A percentile compares a stretch with the other conserved stretches of the same genome.
These are phyloP conservation scores for Neosalanx taihuensis DNA, from an alignment of 2,797 vertebrate species.

Conservation along the genomic window DNA sequence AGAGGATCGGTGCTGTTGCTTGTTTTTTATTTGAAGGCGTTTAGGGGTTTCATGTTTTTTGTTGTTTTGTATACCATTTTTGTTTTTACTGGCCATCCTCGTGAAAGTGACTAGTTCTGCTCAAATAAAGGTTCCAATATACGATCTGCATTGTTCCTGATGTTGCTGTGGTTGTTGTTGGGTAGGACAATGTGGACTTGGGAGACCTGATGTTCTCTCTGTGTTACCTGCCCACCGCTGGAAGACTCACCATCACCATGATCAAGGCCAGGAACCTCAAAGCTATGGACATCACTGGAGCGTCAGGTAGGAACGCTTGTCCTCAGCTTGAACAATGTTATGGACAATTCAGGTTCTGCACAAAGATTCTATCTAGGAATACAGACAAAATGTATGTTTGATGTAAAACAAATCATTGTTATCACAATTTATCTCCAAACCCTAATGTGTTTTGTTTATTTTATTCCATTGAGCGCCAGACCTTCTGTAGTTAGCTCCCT, in stretches of 20 bases:
- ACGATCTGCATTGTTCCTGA: not conserved
- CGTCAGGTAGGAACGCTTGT: constrained; percentile 81
- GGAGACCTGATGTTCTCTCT: constrained; percentile 99
- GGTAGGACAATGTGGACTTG: constrained; percentile 92
- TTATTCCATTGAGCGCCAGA: too few relatives aligned
- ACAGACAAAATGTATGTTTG: too few relatives aligned
- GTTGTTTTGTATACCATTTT: not conserved
- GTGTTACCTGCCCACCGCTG: constrained; percentile 97
- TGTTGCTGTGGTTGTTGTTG: constrained; percentile 23
- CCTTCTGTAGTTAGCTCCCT: not conserved
- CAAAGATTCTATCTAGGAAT: too few relatives aligned
- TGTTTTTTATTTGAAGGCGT: too few relatives aligned
- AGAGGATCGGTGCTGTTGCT: not conserved
- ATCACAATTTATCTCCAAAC: too few relatives aligned
- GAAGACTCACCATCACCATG: constrained; percentile 95
- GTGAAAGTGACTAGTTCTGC: not conserved
- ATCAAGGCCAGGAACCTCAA: constrained; percentile 99
- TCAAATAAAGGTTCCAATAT: too few relatives aligned
- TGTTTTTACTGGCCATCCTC: not conserved
- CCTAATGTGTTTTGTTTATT: too few relatives aligned
- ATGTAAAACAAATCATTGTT: too few relatives aligned
- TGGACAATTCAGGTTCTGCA: too few relatives aligned
- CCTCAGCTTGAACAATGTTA: not conserved
- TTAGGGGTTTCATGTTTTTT: not conserved
- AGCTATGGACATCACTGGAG: constrained; percentile 99